Percentiles rank a stretch among this genome's conserved stretches.
Evolutionary conservation across 2,888 invertebrate genomes (phyloP).

Genomic region (Conops quadrifasciatus): DNA sequence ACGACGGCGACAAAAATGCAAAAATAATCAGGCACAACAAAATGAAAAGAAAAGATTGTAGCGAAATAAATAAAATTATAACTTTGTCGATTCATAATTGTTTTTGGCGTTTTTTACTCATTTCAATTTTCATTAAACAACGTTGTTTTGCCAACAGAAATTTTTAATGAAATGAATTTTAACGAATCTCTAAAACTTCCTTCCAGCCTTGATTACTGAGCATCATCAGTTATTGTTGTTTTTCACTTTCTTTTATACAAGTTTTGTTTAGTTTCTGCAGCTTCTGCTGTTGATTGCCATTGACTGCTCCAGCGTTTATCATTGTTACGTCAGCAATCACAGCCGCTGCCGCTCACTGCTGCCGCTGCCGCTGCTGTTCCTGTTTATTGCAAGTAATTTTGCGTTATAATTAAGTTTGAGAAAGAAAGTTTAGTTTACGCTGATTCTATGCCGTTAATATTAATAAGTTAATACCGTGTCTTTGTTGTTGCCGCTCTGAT

Average conservation of each 20-base stretch:
- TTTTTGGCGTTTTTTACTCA: neutral
- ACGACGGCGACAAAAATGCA: neutral
- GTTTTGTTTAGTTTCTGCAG: too few species aligned
- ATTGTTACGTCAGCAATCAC: too few species aligned
- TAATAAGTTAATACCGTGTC: slow-evolving; percentile 41
- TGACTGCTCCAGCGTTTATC: too few species aligned
- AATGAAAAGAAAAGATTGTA: neutral
- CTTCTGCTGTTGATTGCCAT: too few species aligned
- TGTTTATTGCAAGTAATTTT: slow-evolving; percentile 32
- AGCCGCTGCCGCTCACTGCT: neutral
- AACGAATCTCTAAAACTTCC: neutral
- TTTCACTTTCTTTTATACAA: neutral
- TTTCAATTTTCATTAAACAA: slow-evolving; percentile 16
- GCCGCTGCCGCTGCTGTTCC: neutral
- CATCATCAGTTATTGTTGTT: slow-evolving; percentile 20
- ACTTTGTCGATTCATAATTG: slow-evolving; percentile 30
- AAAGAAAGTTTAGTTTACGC: slow-evolving; percentile 26
- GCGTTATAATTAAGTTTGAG: slow-evolving; percentile 32
- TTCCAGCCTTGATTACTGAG: slow-evolving; percentile 11
- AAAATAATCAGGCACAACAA: neutral
- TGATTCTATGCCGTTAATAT: slow-evolving; percentile 1
- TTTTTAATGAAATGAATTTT: slow-evolving; percentile 33
- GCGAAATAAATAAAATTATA: slow-evolving; percentile 27
- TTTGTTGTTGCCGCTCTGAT: slow-evolving; percentile 19
- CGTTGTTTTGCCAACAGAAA: slow-evolving; percentile 29